Evolutionary conservation across 2,797 vertebrate species (phyloP), one percentile per base, ranked within the genome.

Genomic region (Columba guinea): DNA sequence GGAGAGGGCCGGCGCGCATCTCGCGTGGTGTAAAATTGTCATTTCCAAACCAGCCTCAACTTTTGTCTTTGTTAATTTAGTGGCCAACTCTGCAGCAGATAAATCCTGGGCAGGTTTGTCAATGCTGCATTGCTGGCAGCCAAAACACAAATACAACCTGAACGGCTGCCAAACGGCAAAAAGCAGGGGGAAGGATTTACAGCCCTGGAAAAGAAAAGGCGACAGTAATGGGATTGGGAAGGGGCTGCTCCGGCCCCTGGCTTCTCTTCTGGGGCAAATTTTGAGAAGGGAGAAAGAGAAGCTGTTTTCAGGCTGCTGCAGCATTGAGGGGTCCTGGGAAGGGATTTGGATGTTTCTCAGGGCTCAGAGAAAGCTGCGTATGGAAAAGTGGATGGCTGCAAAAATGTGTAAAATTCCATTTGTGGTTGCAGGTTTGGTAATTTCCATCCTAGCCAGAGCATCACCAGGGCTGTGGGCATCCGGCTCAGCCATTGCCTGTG

Each of bases 71-170:
- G 7, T 48, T 28, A 4, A 67, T 52, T 51, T 21, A 17, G 37
- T 2, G 89, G 56, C 84, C 10, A 4, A 2, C 24, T n/a, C 89
- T 12, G 94, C 89, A 51, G 93, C 56, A 14, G 79, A 94, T 87
- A 75, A 96, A 96, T 94, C 93, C 93, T 22, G 96, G 94, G 89
- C 96, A 93, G 93, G 93, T 85, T 95, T 87, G 93, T 85, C 18
- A 83, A 49, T 93, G 95, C 96, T 94, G 95, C 96, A 96, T 81
- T 86, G 95, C 94, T 91, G 95, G 96, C 95, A 96, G 95, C 87
- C 96, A 70, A 85, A 91, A 94, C 95, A 89, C 93, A 96, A 95
- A 91, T 16, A 89, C 89, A 77, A 69, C 94, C 95, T 87, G 95
- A 95, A 49, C 0, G 9, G 76, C 94, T 94, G 94, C 96, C 96